These are phyloP conservation scores for Mormyrus proboscirostris DNA, from an alignment of 2,797 vertebrate genomes.

Conservation along the genomic window DNA sequence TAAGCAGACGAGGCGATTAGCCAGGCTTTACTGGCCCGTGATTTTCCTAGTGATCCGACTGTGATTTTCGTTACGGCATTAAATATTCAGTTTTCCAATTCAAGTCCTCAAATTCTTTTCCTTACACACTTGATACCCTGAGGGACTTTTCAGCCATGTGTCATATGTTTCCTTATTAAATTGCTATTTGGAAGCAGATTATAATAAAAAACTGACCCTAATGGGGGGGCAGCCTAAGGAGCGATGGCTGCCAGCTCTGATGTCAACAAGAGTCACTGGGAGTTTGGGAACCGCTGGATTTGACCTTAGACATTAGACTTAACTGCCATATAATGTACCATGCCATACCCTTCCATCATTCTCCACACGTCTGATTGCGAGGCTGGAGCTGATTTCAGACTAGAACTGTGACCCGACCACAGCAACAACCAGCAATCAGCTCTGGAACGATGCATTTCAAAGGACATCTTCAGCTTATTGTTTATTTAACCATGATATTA, in stretches of 20 bases:
- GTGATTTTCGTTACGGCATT: conserved; percentile 11
- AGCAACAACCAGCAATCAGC: not conserved
- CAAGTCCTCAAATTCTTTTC: conserved; percentile 2
- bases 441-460: not conserved
- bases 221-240: not conserved
- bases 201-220: not conserved
- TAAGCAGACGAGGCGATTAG: conserved; percentile 4
- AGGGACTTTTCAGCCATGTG: not conserved
- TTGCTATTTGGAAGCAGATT: not conserved
- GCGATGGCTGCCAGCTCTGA: not conserved
- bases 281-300: not conserved
- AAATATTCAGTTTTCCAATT: not conserved
- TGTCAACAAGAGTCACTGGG: not conserved
- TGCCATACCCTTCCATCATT: not conserved
- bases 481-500: not conserved
- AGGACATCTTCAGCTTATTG: not conserved
- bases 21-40: not conserved
- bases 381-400: not conserved
- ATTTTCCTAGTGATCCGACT: conserved; percentile 14
- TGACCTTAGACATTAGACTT: not conserved
- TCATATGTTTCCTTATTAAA: not conserved
- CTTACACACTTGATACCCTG: not conserved
- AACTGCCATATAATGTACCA: conserved; percentile 14
- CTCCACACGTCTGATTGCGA: not conserved
- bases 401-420: not conserved